phyloP scores from a whole-genome alignment of 2,797 vertebrate species.

The Buphagus erythrorhynchus region DNA sequence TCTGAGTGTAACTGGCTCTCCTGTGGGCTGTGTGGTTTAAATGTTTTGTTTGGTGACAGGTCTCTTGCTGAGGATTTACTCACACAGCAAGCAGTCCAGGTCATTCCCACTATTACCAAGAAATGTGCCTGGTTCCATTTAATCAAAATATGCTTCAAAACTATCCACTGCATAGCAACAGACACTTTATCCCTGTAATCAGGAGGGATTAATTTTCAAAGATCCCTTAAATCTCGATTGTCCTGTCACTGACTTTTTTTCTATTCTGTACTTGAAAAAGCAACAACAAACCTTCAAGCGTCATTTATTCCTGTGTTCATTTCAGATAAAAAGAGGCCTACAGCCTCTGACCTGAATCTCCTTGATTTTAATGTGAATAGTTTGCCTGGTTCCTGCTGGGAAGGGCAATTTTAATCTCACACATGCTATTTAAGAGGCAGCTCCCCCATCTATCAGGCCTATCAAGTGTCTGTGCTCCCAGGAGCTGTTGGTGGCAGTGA shows the following conservation, averaged over 20 bases:
- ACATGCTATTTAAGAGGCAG: neutral
- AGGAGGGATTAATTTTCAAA: neutral
- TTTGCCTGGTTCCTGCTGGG: neutral
- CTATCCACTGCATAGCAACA: neutral
- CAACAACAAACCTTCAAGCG: neutral
- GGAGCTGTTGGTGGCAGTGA: neutral
- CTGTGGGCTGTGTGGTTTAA: neutral
- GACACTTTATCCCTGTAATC: neutral
- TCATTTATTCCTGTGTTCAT: neutral
- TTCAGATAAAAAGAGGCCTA: neutral
- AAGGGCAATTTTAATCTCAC: neutral
- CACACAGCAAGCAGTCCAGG: neutral
- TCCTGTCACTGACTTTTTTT: neutral
- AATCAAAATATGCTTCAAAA: neutral
- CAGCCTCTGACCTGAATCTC: neutral
- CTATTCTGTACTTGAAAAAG: neutral
- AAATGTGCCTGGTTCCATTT: neutral
- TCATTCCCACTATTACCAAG: neutral
- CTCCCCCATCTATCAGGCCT: no score
- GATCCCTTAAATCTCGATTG: neutral
- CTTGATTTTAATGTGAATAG: neutral
- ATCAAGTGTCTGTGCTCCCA: neutral
- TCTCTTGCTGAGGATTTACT: neutral
- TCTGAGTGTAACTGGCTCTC: neutral
- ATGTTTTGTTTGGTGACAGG: neutral